Base-by-base conservation (phyloP, 2,888 invertebrate species). In the Heteromyza rotundicornis region DNA sequence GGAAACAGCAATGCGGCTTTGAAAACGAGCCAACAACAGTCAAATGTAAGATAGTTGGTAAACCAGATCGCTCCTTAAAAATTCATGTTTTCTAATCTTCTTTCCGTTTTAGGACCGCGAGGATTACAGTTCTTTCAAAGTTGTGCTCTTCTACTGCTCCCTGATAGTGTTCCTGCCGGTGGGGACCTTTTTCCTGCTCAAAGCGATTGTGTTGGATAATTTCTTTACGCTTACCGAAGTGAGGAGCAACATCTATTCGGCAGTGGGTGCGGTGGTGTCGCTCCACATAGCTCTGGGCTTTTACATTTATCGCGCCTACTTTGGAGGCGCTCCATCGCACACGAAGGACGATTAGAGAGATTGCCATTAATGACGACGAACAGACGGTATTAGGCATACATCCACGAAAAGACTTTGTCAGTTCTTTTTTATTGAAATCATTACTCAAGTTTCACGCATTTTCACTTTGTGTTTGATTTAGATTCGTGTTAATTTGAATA, bases 261-360 rank as follows among this genome's bases (percentile, higher is more conserved):
- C 94, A 22, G 87, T 91, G 40, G 86, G 89, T 51, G 90, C 94
- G 0, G 88, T 94, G 10, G 73, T 92, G 5, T 87, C 90, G 5
- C 83, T 94, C 57, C 94, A 94, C 78, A 76, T 92, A 65, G 91
- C 92, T 2, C 79, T 94, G 63, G 94, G 90, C 23, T 83, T 91
- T 51, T 94, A 92, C 76, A 92, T 94, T 73, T 91, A 89, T 77
- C 87, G 87, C 74, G 93, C 93, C 0, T 94, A 92, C 80, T 89
- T 87, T 69, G 88, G 75, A 1, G 65, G 59, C 12, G 22, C 64
- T n/a, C 55, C 56, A 24, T 57, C 70, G n/a, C 66, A 66, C 49
- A 40, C 55, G 8, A 74, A 74, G 32, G 55, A 62, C 47, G 73
- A 74, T 57, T 74, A 75, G 63, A n/a, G n/a, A n/a, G n/a, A n/a